Evolutionary conservation across 2,797 vertebrate genomes (phyloP).

Genomic region (Lepidocolaptes lacrymiger): DNA sequence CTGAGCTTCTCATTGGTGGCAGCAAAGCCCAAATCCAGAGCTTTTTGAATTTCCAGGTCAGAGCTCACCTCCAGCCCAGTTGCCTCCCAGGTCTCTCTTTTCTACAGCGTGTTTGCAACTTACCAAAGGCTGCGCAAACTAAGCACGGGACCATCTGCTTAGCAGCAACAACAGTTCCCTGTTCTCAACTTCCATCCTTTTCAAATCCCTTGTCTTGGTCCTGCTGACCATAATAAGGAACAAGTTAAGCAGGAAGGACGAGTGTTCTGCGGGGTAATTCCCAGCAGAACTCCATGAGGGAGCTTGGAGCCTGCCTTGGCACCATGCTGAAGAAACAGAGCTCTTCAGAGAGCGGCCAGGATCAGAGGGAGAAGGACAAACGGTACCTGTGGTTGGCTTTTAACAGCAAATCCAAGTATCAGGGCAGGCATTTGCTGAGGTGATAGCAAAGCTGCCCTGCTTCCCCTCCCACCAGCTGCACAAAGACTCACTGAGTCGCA

Average conservation of each 20-base stretch:
- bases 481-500: background rate
- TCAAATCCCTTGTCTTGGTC: background rate
- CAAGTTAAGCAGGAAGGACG: background rate
- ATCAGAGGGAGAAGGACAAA: background rate
- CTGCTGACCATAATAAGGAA: conserved; percentile 7
- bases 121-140: background rate
- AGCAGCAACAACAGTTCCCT: background rate
- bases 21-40: background rate
- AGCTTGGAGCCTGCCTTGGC: background rate
- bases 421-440: background rate
- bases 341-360: background rate
- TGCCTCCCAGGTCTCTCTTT: background rate
- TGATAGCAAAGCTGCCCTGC: background rate
- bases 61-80: background rate
- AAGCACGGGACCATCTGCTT: background rate
- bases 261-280: background rate
- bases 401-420: background rate
- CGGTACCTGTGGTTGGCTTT: background rate
- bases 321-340: background rate
- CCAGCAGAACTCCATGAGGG: background rate
- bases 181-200: background rate
- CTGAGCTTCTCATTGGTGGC: background rate
- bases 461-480: background rate
- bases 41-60: background rate
- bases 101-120: fast-evolving